These are phyloP conservation scores for Mellivora capensis DNA, from an alignment of 2,113 vertebrate genomes.

Conservation along the genomic window DNA sequence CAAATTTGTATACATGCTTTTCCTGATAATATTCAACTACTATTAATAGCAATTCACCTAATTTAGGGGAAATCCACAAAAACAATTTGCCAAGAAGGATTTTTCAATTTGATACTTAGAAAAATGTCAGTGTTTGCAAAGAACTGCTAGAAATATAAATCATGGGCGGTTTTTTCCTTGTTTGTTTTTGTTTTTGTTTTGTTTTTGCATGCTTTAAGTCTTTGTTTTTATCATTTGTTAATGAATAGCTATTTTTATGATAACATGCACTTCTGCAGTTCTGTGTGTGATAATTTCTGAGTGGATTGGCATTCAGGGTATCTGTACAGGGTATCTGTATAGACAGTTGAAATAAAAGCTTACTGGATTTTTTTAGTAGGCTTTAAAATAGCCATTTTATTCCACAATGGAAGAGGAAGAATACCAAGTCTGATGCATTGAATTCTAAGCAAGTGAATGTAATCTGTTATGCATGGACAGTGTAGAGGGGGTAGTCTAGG, in stretches of 20 bases:
- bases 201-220: neutral
- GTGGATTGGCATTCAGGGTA: neutral
- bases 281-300: neutral
- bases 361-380: neutral
- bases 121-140: neutral
- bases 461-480: neutral
- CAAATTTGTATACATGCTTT: neutral
- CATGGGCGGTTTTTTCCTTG: neutral
- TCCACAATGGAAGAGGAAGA: neutral
- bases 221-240: neutral
- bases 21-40: neutral
- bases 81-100: neutral
- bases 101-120: neutral
- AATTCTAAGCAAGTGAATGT: neutral
- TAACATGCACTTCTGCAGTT: neutral
- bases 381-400: neutral
- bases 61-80: neutral
- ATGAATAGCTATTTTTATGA: neutral
- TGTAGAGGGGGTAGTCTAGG: accelerated
- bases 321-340: neutral
- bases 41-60: neutral
- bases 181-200: neutral
- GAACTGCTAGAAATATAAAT: neutral
- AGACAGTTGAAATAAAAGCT: slow-evolving; percentile 22
- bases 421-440: neutral